Conservation (phyloP, 2,888 invertebrate genomes). For the Drosophila lacicola region DNA sequence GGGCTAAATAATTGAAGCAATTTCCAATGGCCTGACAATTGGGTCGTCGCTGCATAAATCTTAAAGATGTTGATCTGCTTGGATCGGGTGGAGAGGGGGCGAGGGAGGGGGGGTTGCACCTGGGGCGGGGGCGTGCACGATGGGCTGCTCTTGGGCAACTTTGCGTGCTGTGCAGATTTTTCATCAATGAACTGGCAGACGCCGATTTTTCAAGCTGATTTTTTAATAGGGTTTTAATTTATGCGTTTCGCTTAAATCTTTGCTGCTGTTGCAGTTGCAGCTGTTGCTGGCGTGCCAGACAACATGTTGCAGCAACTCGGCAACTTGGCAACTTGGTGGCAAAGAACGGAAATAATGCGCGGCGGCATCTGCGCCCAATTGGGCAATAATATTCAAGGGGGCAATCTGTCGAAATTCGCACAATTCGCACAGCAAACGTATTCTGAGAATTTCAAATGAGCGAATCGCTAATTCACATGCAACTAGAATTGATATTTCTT, state of each 20-base stretch:
- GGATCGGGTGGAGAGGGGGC: too few relatives aligned
- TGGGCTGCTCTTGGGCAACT: constrained; percentile 63
- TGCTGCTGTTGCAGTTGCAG: constrained; percentile 8
- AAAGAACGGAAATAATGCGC: constrained; percentile 51
- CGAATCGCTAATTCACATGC: constrained; percentile 1
- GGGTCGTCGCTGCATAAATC: constrained; percentile 63
- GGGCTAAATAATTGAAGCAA: constrained; percentile 67
- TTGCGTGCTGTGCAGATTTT: constrained; percentile 67
- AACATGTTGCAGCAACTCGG: constrained; percentile 58
- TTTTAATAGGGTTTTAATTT: constrained; percentile 71
- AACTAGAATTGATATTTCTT: neutral
- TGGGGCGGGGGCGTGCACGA: constrained; percentile 24
- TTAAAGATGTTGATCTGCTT: constrained; percentile 44
- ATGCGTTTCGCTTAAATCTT: constrained; percentile 57
- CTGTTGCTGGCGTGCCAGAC: constrained; percentile 4
- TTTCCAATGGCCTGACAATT: constrained; percentile 72
- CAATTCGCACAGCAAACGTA: neutral
- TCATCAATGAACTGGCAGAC: constrained; percentile 42
- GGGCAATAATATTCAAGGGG: constrained; percentile 24
- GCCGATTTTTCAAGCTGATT: constrained; percentile 22
- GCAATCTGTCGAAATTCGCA: constrained; percentile 20
- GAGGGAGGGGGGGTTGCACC: constrained; percentile 50
- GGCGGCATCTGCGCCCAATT: constrained; percentile 30
- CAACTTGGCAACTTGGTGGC: constrained; percentile 7
- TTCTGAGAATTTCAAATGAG: constrained; percentile 9